phyloP scores from a whole-genome alignment of 1,140 invertebrate species.

The Penaeus chinensis region DNA sequence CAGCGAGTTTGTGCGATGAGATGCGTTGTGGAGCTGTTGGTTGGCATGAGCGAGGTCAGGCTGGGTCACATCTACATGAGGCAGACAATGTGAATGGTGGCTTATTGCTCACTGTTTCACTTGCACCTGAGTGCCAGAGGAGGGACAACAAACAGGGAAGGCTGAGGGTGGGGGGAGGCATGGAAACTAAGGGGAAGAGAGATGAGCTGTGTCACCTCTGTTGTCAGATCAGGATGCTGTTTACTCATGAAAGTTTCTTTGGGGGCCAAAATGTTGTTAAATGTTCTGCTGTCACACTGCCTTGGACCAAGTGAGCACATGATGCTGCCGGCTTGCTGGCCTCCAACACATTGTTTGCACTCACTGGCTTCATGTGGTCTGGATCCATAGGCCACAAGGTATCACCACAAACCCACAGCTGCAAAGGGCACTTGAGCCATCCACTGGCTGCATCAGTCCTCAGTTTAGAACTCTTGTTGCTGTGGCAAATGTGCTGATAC shows the following conservation, averaged over 20 bases:
- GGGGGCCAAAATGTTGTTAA: conserved; percentile 40
- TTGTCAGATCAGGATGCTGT: conserved; percentile 20
- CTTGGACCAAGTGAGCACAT: conserved; percentile 61
- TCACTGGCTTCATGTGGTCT: conserved; percentile 62
- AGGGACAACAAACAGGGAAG: conserved; percentile 21
- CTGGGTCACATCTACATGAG: conserved; percentile 55
- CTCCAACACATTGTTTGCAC: conserved; percentile 64
- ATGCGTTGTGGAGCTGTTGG: conserved; percentile 56
- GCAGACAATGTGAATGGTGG: conserved; percentile 61
- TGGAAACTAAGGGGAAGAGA: conserved; percentile 25
- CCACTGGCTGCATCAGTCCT: conserved; percentile 41
- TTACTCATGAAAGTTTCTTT: conserved; percentile 33
- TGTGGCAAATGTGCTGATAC: conserved; percentile 57
- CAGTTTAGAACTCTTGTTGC: conserved; percentile 42
- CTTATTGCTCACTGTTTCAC: conserved; percentile 59
- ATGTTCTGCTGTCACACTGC: conserved; percentile 47
- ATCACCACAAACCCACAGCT: conserved; percentile 56
- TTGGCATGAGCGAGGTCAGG: conserved; percentile 55
- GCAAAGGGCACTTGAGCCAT: conserved; percentile 43
- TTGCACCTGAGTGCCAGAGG: conserved; percentile 47
- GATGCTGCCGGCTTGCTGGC: conserved; percentile 61
- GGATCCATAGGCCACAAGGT: conserved; percentile 62
- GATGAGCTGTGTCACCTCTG: conserved; percentile 36
- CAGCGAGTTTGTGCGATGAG: conserved; percentile 56
- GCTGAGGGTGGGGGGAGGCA: conserved; percentile 23